These are phyloP conservation scores for Rhineura floridana DNA, from an alignment of 2,113 vertebrate species.

Conservation along the genomic window DNA sequence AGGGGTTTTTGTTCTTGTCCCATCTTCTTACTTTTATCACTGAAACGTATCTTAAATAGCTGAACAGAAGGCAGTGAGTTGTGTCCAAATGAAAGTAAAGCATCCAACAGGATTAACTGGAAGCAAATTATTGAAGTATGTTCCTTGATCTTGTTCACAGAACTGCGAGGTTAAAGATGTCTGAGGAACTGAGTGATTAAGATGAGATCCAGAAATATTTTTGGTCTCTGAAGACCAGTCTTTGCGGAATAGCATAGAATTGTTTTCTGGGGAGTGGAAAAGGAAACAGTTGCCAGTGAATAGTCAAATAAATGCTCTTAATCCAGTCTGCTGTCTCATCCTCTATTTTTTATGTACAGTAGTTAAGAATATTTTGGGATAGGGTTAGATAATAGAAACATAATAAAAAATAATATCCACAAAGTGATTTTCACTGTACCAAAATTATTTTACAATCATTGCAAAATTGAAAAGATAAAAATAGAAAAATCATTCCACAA, in stretches of 20 bases:
- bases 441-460: too few relatives aligned
- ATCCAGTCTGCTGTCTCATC: background rate
- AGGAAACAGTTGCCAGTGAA: conserved; percentile 48
- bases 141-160: conserved; percentile 24
- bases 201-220: background rate
- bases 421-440: too few relatives aligned
- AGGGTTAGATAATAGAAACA: background rate
- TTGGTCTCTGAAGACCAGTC: background rate
- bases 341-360: background rate
- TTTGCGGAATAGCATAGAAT: background rate
- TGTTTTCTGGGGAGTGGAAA: conserved; percentile 65
- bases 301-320: background rate
- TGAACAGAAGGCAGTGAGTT: conserved; percentile 20
- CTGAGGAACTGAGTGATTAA: background rate
- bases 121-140: background rate
- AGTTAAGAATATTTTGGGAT: background rate
- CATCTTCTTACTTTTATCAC: conserved; percentile 39
- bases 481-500: too few relatives aligned
- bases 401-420: background rate
- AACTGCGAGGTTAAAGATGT: background rate
- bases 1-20: conserved; percentile 41
- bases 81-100: conserved; percentile 9
- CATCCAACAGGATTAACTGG: conserved; percentile 31
- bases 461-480: too few relatives aligned
- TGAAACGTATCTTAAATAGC: conserved; percentile 42